Evolutionary conservation across 2,797 vertebrate species (phyloP).

Genomic region (Falco rusticolus): DNA sequence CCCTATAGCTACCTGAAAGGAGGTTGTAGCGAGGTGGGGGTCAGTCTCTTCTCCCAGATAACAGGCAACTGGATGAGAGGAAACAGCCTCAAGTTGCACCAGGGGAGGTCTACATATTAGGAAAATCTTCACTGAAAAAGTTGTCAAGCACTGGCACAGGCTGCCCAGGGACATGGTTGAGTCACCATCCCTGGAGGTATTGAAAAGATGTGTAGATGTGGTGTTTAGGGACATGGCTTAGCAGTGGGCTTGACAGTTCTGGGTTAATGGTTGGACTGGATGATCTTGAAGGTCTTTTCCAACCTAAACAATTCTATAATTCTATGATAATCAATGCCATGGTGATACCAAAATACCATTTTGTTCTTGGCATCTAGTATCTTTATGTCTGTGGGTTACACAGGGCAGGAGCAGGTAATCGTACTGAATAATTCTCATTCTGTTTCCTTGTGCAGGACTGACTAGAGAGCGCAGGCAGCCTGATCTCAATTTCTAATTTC

Average conservation of each 20-base stretch:
- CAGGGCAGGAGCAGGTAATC: not conserved
- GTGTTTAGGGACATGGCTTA: not conserved
- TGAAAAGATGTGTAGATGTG: not conserved
- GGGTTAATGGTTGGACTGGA: not conserved
- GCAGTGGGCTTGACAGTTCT: not conserved
- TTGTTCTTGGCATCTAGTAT: not conserved
- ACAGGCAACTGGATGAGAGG: not conserved
- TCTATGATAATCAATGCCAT: not conserved
- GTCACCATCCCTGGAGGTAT: not conserved
- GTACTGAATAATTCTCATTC: not conserved
- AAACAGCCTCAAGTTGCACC: not conserved
- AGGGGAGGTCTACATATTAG: not conserved
- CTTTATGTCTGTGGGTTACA: not conserved
- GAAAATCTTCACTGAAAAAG: not conserved
- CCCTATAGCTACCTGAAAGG: not conserved
- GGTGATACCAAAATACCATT: not conserved
- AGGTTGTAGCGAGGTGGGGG: not conserved
- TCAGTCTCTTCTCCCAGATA: not conserved
- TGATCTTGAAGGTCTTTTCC: not conserved
- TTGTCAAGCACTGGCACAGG: not conserved
- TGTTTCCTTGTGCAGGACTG: not conserved
- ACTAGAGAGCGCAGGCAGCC: not conserved
- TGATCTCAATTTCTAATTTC: constrained; percentile 33
- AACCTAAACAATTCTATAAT: not conserved
- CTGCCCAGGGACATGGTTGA: not conserved